Evolutionary conservation across 2,797 vertebrate species (phyloP).

Genomic region (Mycteria americana): DNA sequence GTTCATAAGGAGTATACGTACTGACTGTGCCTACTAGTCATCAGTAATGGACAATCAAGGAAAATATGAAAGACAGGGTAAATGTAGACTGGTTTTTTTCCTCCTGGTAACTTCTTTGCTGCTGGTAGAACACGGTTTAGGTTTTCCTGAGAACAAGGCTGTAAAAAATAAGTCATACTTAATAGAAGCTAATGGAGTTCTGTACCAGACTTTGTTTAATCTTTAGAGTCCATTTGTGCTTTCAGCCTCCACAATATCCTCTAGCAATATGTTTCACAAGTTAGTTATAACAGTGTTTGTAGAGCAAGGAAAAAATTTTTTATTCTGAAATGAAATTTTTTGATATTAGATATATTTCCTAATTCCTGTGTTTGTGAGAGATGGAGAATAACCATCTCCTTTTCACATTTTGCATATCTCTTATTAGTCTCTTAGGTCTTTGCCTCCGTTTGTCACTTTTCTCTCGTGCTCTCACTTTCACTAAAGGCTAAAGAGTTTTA

Average conservation of each 20-base stretch:
- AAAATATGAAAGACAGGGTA: background rate
- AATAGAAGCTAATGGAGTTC: background rate
- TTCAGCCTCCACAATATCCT: background rate
- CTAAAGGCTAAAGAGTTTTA: background rate
- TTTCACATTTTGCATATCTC: background rate
- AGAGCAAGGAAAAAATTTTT: background rate
- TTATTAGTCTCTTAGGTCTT: background rate
- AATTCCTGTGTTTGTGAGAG: background rate
- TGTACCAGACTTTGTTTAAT: background rate
- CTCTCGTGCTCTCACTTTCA: background rate
- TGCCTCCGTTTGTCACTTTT: background rate
- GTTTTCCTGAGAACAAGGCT: background rate
- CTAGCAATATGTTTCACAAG: background rate
- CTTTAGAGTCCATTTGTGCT: background rate
- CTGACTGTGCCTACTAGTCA: background rate
- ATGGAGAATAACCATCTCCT: background rate
- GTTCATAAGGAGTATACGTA: fast-evolving
- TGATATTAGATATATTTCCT: background rate
- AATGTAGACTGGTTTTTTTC: background rate
- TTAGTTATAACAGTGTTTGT: background rate
- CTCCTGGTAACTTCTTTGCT: background rate
- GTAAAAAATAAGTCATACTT: background rate
- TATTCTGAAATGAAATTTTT: background rate
- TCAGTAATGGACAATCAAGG: background rate
- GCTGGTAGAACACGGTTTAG: background rate